Conservation (phyloP, 2,113 vertebrate species). For the Channa argus region DNA sequence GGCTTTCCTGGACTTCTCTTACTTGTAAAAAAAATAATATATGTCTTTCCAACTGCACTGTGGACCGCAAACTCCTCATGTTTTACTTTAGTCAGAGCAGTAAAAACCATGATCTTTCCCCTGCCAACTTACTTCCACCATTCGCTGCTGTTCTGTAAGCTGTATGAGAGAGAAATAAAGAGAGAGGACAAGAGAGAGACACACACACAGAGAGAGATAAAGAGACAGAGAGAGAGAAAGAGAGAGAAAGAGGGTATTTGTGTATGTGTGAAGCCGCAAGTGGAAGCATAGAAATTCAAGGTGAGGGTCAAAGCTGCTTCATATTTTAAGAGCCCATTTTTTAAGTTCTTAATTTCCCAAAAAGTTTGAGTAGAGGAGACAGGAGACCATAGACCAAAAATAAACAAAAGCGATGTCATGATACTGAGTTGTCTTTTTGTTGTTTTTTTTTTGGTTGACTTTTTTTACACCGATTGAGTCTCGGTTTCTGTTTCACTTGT, state of each 20-base stretch:
- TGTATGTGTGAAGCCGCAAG: slow-evolving; percentile 20
- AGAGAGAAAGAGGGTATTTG: slow-evolving; percentile 2
- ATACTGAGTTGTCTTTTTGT: too few relatives aligned
- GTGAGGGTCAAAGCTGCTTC: slow-evolving; percentile 69
- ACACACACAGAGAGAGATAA: too few relatives aligned
- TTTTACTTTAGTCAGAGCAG: slow-evolving; percentile 82
- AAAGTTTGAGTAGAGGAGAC: not conserved
- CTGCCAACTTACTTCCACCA: slow-evolving; percentile 58
- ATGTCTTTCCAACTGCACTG: slow-evolving; percentile 87
- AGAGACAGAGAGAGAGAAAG: too few relatives aligned
- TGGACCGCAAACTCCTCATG: slow-evolving; percentile 84
- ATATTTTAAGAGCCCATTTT: slow-evolving; percentile 48
- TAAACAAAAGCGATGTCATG: not conserved
- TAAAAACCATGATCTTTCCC: slow-evolving; percentile 80
- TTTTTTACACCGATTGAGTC: too few relatives aligned
- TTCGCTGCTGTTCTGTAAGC: slow-evolving; percentile 61
- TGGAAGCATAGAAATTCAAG: slow-evolving; percentile 51
- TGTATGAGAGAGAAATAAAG: slow-evolving; percentile 11
- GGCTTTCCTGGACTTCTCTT: slow-evolving; percentile 75
- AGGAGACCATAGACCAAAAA: not conserved
- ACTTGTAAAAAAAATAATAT: slow-evolving; percentile 86
- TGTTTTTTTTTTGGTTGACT: too few relatives aligned
- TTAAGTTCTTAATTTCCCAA: slow-evolving; percentile 45
- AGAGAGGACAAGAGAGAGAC: too few relatives aligned
- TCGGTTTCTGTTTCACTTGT: too few relatives aligned